A percentile compares a stretch with the other conserved stretches of the same genome.
phyloP scores from a whole-genome alignment of 1,140 invertebrate species.

The Heliconius congener region DNA sequence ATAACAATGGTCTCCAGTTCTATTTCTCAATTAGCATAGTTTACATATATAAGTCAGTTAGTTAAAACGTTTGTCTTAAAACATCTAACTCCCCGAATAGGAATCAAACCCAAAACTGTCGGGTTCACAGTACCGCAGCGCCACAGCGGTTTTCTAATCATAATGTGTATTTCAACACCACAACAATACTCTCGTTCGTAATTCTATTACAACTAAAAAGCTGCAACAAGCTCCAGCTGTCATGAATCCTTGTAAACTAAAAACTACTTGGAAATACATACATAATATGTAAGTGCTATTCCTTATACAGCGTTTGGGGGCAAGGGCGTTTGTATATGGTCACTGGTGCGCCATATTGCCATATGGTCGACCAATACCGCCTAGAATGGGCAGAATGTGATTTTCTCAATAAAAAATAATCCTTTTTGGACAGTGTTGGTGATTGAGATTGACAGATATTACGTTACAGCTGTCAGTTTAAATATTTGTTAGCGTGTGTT shows the following conservation, averaged over 20 bases:
- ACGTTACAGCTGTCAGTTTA: not conserved
- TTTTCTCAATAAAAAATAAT: conserved; percentile 18
- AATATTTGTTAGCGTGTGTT: not conserved
- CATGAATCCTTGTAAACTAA: conserved; percentile 27
- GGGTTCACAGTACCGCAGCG: too few relatives aligned
- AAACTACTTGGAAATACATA: not conserved
- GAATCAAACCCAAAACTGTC: too few relatives aligned
- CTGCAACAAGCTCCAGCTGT: conserved; percentile 18
- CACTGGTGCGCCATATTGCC: conserved; percentile 29
- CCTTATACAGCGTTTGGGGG: conserved; percentile 29
- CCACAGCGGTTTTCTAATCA: too few relatives aligned
- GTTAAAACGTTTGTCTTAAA: too few relatives aligned
- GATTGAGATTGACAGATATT: conserved; percentile 5
- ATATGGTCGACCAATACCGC: conserved; percentile 26
- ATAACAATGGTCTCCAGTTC: too few relatives aligned
- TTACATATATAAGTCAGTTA: too few relatives aligned
- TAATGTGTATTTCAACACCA: too few relatives aligned
- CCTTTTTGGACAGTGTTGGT: not conserved
- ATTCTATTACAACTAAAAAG: not conserved
- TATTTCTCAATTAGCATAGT: too few relatives aligned
- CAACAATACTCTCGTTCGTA: not conserved
- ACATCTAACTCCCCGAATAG: too few relatives aligned
- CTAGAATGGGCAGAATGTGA: conserved; percentile 25
- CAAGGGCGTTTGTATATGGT: conserved; percentile 32
- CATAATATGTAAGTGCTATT: conserved; percentile 12